Percentiles rank a stretch among this genome's conserved stretches.
phyloP scores from a whole-genome alignment of 2,888 invertebrate genomes.

The Lissonota sp. region DNA sequence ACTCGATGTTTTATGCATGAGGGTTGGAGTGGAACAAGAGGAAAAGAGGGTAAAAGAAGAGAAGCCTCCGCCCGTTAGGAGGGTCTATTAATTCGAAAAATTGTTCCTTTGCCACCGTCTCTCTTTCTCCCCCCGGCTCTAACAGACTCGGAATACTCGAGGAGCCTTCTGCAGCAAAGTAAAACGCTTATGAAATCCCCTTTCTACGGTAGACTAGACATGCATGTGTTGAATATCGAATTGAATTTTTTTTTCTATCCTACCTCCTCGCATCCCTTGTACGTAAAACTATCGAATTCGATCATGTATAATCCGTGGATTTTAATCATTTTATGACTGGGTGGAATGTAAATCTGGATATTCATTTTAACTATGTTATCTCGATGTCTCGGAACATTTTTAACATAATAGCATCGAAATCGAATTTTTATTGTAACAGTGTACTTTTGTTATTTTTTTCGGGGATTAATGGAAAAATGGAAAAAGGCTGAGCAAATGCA shows the following conservation, averaged over 20 bases:
- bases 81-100: constrained; percentile 80
- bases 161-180: constrained; percentile 16
- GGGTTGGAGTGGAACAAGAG: constrained; percentile 56
- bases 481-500: constrained; percentile 19
- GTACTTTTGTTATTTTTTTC: background rate
- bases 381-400: no score
- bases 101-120: constrained; percentile 66
- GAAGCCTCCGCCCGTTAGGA: constrained; percentile 58
- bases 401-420: no score
- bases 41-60: constrained; percentile 17
- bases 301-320: constrained; percentile 25
- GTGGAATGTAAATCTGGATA: no score
- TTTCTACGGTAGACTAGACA: background rate
- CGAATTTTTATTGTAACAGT: background rate
- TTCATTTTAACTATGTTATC: no score
- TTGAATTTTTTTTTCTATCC: constrained; percentile 46
- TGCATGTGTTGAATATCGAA: constrained; percentile 42
- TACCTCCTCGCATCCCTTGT: background rate
- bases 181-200: constrained; percentile 7
- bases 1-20: constrained; percentile 82
- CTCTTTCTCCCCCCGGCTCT: constrained; percentile 1
- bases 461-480: constrained; percentile 21
- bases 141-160: constrained; percentile 20
- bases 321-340: constrained; percentile 33
- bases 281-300: constrained; percentile 13